Evolutionary conservation across 92 coral and sea anemone species (phyloP), one percentile per base, ranked within the genome.

Genomic region (Zoanthus sociatus): DNA sequence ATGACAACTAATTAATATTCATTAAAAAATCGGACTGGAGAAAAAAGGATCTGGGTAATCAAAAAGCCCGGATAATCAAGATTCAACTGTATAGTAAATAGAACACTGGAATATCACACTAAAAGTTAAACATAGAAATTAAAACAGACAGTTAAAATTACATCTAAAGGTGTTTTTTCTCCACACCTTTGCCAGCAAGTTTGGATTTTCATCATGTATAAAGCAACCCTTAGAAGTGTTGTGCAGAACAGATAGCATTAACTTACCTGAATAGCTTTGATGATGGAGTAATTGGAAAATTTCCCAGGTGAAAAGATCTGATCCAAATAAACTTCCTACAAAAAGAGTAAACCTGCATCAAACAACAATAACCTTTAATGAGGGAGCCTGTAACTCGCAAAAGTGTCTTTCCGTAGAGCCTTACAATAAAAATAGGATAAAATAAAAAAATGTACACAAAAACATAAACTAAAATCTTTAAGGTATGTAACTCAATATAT

Each of bases 271-370:
- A 91, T 92, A 26, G 99, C 98, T 86, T 95, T 96, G 26, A 95
- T 84, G 32, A 96, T 93, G 17, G 94, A 84, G 76, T 70, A 87
- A 78, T 95, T 94, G 9, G 95, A 91, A 83, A 95, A 95, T n/a
- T 96, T 90, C 54, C 98, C 99, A 71, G 97, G 99, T 44, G 91
- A 88, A 78, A 96, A 96, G 46, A 96, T 78, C 45, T 90, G 92
- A 31, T 95, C 94, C 88, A 96, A 88, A 86, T 89, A 96, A 21
- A 95, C 95, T 75, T 96, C 99, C 99, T 96, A 77, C 21, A 69
- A 47, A 46, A 63, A 13, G 14, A 51, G 32, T 63, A 50, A 86
- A 21, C 54, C 4, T 11, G 1, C 1, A 37, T 37, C 42, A 37
- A 37, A 37, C 42, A 37, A 37, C 42, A 37, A 37, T 37, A 37